Base-by-base conservation (phyloP, 1,140 invertebrate genomes). In the Apis dorsata region DNA sequence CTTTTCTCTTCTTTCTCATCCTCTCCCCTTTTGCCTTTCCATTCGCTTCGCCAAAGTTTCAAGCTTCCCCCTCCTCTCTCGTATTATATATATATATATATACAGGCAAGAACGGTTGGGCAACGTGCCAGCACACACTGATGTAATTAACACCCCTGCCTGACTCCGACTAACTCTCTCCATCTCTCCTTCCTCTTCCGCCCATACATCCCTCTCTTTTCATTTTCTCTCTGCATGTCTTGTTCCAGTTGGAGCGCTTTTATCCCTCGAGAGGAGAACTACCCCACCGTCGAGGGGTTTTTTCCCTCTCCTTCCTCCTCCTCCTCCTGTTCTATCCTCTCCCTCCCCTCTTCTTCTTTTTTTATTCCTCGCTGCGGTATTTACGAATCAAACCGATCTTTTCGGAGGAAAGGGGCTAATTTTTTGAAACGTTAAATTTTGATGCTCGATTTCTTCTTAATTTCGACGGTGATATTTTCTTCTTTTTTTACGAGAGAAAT, bases 61-160 rank as follows among this genome's bases (percentile, higher is more conserved):
- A 59, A 60, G 49, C 71, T 84, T 28, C 19, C 51, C 28, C 34
- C 51, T 72, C 28, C 57, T 24, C 55, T 57, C 60, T 34, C 34
- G 2, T 34, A 17, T 62, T 72, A 70, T 28, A 21, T 11, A 60
- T 44, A 84, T 51, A 19, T 62, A 70, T 72, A 60, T 49, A 84
- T 34, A 77, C 10, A 19, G 63, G 63, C 24, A 65, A 65, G 57
- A 63, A 68, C 62, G 21, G 78, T 51, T 24, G 88, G 89, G 90
- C 90, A 90, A 88, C 81, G 78, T 89, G 90, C 90, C 89, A 91
- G 83, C 79, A 87, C 83, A 91, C 86, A 88, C 85, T 87, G 87
- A 90, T 90, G 86, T 91, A 91, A 90, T 91, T 91, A 91, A 91
- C 90, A 90, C 89, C 86, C 77, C 81, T 90, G 88, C 83, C 79